Base-by-base conservation (phyloP, 1,140 invertebrate genomes). In the Sycophila sp. region DNA sequence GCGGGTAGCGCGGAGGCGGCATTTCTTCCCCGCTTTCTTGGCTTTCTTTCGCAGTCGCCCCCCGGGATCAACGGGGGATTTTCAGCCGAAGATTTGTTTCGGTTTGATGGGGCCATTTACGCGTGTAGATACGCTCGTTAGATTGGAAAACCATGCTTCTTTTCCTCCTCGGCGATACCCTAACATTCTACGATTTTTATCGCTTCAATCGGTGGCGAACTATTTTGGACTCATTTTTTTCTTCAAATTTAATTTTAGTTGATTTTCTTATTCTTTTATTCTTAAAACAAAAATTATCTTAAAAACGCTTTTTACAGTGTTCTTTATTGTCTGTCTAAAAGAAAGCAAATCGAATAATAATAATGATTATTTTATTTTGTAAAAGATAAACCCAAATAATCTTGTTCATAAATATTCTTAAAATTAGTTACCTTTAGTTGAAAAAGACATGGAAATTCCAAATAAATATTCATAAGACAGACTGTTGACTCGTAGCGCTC, bases 41-140 rank as follows among this genome's bases (percentile, higher is more conserved):
- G 28, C 45, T n/a, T 36, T 72, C 49, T 72, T 73, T 74, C 36
- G 71, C 51, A 64, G 64, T 71, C 69, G 0, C 7, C 42, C 67
- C 69, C 69, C 58, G 36, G 68, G 34, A 47, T 73, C 67, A 72
- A 53, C 66, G 71, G 66, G 76, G 78, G 75, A 80, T 78, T 78
- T 67, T 73, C 59, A 75, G 73, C 34, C 55, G 11, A 70, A 80
- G 79, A 83, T 83, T 83, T 81, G 80, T 83, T 78, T 79, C 75
- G 72, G 76, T 83, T 82, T 81, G 77, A 84, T 83, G 70, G 81
- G 76, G 75, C 72, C 76, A 76, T 83, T 84, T 81, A 81, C 70
- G 79, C 78, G 75, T 82, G 81, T 82, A 81, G 78, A 82, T 79
- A 62, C 78, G 78, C 75, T 84, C 77, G 81, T 81, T 84, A 81